These are phyloP conservation scores for Dendrocincla fuliginosa DNA, from an alignment of 2,797 vertebrate species.

Conservation along the genomic window DNA sequence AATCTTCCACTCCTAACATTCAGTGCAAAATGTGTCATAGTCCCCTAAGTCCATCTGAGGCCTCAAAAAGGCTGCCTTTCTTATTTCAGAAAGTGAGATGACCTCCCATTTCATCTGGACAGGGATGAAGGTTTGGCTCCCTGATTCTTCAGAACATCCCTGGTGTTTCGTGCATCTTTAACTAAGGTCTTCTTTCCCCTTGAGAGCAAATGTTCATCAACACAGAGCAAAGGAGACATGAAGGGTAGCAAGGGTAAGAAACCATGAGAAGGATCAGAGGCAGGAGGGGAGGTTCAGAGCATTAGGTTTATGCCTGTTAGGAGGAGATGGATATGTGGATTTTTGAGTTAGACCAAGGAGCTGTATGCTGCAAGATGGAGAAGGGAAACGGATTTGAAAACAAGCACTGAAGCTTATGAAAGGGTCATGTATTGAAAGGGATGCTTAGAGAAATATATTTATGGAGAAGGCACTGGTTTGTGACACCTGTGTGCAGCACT, in stretches of 20 bases:
- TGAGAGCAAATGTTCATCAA: slow-evolving; percentile 22
- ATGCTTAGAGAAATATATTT: not conserved
- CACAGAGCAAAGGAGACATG: not conserved
- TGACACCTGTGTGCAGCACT: not conserved
- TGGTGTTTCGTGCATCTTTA: not conserved
- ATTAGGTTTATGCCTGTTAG: not conserved
- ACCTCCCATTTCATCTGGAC: slow-evolving; percentile 3
- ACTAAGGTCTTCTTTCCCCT: slow-evolving; percentile 16
- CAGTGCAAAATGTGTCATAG: not conserved
- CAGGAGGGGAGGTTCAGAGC: not conserved
- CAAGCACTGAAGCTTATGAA: slow-evolving; percentile 39
- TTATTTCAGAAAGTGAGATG: slow-evolving; percentile 18
- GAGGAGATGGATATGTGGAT: slow-evolving; percentile 9
- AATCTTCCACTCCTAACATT: not conserved
- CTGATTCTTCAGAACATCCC: slow-evolving; percentile 14
- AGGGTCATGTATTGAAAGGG: not conserved
- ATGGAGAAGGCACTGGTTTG: not conserved
- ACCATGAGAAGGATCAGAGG: not conserved
- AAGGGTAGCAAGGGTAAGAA: slow-evolving; percentile 7
- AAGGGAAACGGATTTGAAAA: slow-evolving; percentile 33
- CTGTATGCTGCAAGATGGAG: not conserved
- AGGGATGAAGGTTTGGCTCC: not conserved
- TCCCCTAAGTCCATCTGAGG: not conserved
- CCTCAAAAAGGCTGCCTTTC: not conserved
- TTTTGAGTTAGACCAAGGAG: slow-evolving; percentile 13